phyloP scores from a whole-genome alignment of 1,140 invertebrate genomes.

The Drosophila seguyi region DNA sequence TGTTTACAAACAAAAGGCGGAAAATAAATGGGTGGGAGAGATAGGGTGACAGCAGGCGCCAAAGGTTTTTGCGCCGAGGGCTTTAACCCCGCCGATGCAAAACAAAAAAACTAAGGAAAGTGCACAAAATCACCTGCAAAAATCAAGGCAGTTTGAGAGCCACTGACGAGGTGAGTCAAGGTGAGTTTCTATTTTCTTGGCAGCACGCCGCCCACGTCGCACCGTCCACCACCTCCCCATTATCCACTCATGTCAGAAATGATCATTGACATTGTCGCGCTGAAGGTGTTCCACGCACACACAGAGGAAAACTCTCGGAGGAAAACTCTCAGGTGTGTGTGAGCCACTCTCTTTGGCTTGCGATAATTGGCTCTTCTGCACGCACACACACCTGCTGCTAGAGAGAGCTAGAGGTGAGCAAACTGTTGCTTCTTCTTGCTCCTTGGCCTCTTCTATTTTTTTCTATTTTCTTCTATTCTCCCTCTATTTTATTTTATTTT shows the following conservation, averaged over 20 bases:
- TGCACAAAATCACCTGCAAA: slow-evolving; percentile 30
- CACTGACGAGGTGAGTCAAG: slow-evolving; percentile 59
- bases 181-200: slow-evolving; percentile 65
- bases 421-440: slow-evolving; percentile 52
- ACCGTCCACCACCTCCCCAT: slow-evolving; percentile 10
- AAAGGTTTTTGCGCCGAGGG: slow-evolving; percentile 16
- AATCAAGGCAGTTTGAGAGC: slow-evolving; percentile 51
- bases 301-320: not conserved
- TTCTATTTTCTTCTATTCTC: slow-evolving; percentile 27
- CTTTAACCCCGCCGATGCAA: slow-evolving; percentile 33
- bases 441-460: slow-evolving; percentile 26
- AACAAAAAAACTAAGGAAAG: not conserved
- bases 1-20: slow-evolving; percentile 47
- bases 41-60: slow-evolving; percentile 20
- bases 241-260: slow-evolving; percentile 64
- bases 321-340: slow-evolving; percentile 28
- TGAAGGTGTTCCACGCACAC: slow-evolving; percentile 71
- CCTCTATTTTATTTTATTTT: slow-evolving; percentile 30
- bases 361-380: slow-evolving; percentile 43
- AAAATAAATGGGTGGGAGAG: slow-evolving; percentile 18
- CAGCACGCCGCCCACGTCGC: slow-evolving; percentile 57
- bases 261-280: slow-evolving; percentile 83
- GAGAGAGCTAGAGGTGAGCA: slow-evolving; percentile 39
- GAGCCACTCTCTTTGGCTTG: slow-evolving; percentile 19
- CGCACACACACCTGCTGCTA: slow-evolving; percentile 65